phyloP scores from a whole-genome alignment of 2,888 invertebrate species.

The Gryllus longicercus region DNA sequence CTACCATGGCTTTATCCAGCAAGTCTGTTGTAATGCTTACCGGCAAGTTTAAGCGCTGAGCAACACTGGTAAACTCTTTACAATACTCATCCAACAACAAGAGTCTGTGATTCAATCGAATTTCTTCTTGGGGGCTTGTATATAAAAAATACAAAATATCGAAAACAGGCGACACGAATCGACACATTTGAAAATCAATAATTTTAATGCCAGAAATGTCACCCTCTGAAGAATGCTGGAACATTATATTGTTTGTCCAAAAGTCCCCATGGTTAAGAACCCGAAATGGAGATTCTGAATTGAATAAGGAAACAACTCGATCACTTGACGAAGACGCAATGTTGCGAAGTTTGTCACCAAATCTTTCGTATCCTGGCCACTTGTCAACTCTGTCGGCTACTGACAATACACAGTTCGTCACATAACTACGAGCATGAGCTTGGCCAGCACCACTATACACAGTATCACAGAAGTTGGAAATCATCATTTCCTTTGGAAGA shows the following conservation, averaged over 20 bases:
- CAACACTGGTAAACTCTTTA: conserved; percentile 19
- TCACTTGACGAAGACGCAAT: conserved; percentile 24
- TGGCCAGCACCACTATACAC: conserved; percentile 26
- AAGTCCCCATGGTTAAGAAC: conserved; percentile 33
- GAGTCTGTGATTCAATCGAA: conserved; percentile 20
- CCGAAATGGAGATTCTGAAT: not conserved
- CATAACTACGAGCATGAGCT: conserved; percentile 27
- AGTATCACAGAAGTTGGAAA: conserved; percentile 36
- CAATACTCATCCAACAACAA: conserved; percentile 26
- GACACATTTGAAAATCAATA: conserved; percentile 32
- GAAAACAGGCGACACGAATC: conserved; percentile 28
- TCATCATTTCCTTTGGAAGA: conserved; percentile 38
- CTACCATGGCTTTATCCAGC: conserved; percentile 24
- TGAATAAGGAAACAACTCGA: not conserved
- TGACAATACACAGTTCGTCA: conserved; percentile 24
- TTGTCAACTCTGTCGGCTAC: conserved; percentile 23
- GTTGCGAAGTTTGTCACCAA: conserved; percentile 20
- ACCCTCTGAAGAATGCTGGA: conserved; percentile 37
- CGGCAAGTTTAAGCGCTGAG: not conserved
- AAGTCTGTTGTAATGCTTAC: not conserved
- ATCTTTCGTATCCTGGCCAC: conserved; percentile 24
- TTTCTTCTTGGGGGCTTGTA: conserved; percentile 27
- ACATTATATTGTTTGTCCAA: conserved; percentile 32
- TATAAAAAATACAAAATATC: conserved; percentile 31
- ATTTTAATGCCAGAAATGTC: conserved; percentile 31